Percentiles rank a stretch among this genome's conserved stretches.
These are phyloP conservation scores for Felis chaus DNA, from an alignment of 2,113 vertebrate genomes.

Conservation along the genomic window DNA sequence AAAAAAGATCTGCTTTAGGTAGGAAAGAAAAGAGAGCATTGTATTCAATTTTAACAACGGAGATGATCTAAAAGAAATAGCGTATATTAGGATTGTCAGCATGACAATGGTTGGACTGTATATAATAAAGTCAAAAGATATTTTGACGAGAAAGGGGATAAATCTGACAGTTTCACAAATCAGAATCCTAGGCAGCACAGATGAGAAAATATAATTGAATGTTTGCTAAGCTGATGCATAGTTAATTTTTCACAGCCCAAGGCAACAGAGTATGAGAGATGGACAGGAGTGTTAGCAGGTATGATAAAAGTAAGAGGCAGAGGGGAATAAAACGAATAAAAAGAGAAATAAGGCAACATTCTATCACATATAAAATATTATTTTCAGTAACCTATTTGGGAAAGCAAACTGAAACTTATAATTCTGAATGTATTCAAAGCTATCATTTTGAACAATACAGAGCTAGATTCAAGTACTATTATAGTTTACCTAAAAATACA, in stretches of 20 bases:
- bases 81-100: conserved; percentile 77
- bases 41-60: conserved; percentile 74
- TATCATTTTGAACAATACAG: not conserved
- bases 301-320: conserved; percentile 2
- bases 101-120: conserved; percentile 77
- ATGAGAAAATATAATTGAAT: conserved; percentile 71
- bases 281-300: conserved; percentile 25
- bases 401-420: conserved; percentile 30
- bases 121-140: conserved; percentile 77
- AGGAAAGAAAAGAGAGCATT: conserved; percentile 59
- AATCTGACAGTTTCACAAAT: conserved; percentile 80
- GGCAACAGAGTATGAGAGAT: conserved; percentile 42
- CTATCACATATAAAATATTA: not conserved
- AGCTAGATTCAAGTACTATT: conserved; percentile 2
- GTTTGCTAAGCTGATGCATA: conserved; percentile 56
- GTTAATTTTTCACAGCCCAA: conserved; percentile 76
- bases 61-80: conserved; percentile 74
- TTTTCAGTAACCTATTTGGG: not conserved
- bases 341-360: not conserved
- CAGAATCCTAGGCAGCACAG: conserved; percentile 70
- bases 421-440: conserved; percentile 16
- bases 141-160: conserved; percentile 70
- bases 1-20: conserved; percentile 56
- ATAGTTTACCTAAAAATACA: not conserved
- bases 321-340: not conserved